These are phyloP conservation scores for Ornithoptera priamus DNA, from an alignment of 2,888 invertebrate genomes.

Conservation along the genomic window DNA sequence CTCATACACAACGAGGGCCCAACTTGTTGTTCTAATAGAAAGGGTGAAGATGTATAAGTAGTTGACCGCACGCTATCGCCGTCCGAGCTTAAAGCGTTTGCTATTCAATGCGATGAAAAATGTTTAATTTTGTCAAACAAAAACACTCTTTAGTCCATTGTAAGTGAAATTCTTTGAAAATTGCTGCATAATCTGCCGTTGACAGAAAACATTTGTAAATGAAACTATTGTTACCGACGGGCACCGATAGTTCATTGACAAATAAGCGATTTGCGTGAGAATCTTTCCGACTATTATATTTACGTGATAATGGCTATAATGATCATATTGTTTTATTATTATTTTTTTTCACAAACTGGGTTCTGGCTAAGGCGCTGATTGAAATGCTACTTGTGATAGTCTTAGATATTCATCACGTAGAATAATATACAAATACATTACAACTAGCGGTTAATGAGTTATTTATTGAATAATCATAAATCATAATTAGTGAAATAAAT, in stretches of 20 bases:
- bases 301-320: background rate
- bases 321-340: background rate
- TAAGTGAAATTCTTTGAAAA: constrained; percentile 23
- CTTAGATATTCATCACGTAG: too few species aligned
- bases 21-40: background rate
- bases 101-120: constrained; percentile 10
- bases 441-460: too few species aligned
- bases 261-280: constrained; percentile 12
- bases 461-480: too few species aligned
- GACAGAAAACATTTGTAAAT: constrained; percentile 26
- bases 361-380: too few species aligned
- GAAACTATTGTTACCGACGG: background rate
- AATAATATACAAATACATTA: too few species aligned
- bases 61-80: constrained; percentile 16
- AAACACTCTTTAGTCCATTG: constrained; percentile 17
- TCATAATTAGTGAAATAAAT: too few species aligned
- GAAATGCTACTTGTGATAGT: too few species aligned
- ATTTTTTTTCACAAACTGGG: too few species aligned
- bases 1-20: background rate
- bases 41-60: constrained; percentile 5
- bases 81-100: constrained; percentile 14
- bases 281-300: constrained; percentile 2
- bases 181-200: constrained; percentile 24
- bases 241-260: constrained; percentile 6
- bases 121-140: constrained; percentile 12